A percentile compares a stretch with the other conserved stretches of the same genome.
These are phyloP conservation scores for Battus philenor DNA, from an alignment of 1,140 invertebrate species.

Conservation along the genomic window DNA sequence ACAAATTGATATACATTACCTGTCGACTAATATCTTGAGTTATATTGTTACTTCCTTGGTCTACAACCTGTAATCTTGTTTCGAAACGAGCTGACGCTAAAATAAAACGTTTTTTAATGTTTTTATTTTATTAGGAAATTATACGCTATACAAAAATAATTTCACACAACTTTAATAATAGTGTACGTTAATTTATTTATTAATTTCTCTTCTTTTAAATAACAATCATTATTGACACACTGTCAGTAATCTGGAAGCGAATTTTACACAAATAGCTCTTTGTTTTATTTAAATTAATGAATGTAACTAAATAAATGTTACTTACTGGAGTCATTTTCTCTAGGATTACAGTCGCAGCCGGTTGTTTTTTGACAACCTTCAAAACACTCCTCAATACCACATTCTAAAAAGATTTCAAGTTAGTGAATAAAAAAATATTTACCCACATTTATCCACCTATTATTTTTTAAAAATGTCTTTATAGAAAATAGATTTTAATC, in stretches of 20 bases:
- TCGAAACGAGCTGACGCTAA: slow-evolving; percentile 56
- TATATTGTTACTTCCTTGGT: slow-evolving; percentile 48
- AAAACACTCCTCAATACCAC: slow-evolving; percentile 60
- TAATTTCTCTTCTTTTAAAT: neutral
- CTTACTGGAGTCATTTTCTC: slow-evolving; percentile 52
- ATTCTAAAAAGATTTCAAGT: slow-evolving; percentile 34
- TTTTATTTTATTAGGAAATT: neutral
- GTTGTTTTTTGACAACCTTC: slow-evolving; percentile 47
- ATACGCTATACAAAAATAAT: neutral
- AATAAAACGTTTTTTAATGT: slow-evolving; percentile 16
- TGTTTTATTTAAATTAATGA: too few species aligned
- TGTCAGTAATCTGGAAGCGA: too few species aligned
- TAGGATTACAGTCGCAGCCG: slow-evolving; percentile 60
- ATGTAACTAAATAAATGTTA: too few species aligned
- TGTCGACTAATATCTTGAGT: slow-evolving; percentile 58
- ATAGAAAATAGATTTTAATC: too few species aligned
- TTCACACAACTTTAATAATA: neutral
- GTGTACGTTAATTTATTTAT: neutral
- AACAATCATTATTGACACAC: too few species aligned
- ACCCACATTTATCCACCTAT: too few species aligned
- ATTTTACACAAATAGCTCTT: too few species aligned
- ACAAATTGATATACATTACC: too few species aligned
- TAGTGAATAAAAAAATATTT: too few species aligned
- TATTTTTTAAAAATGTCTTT: too few species aligned
- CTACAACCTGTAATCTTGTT: slow-evolving; percentile 57